Evolutionary conservation across 2,888 invertebrate genomes (phyloP), one percentile per base, ranked within the genome.

Genomic region (Harpalus rufipes): DNA sequence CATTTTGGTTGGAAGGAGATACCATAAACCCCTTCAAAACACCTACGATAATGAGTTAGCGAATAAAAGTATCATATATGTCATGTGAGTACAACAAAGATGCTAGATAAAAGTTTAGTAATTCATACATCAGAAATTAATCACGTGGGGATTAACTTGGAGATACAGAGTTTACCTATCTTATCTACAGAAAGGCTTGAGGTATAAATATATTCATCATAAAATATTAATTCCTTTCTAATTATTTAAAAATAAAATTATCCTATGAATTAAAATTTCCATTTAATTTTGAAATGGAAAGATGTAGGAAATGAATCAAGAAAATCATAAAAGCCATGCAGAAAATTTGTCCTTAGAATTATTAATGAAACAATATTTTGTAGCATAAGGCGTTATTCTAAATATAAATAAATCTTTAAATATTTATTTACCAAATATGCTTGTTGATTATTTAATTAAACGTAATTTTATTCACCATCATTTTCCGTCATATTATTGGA

Each of bases 311-410:
- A 68, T 68, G 68, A 68, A 68, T 68, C 14, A 68, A 68, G 39
- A 12, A 14, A n/a, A 39, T 32, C 14, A 68, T 68, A 39, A 68
- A 68, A 39, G 68, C 32, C 25, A 63, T 63, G 63, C 21, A 63
- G 32, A 14, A 68, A 68, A 68, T 39, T 68, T 68, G 68, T 68
- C 68, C 68, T 68, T 12, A 6, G 68, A 68, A 25, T 63, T 39
- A 68, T 68, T 68, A 68, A 68, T 68, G 68, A 68, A 68, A 68
- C 68, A 39, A 68, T 68, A 39, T 14, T n/a, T n/a, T 32, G 65
- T 65, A 18, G 7, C 61, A 21, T 8, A 39, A 65, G 5, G n/a
- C 65, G 0, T 25, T 21, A 61, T 61, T 65, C n/a, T 65, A n/a
- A 14, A 39, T 41, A 68, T 14, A 39, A 68, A 68, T 68, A 68